Percentiles rank a stretch among this genome's conserved stretches.
Evolutionary conservation across 2,888 invertebrate species (phyloP).

Genomic region (Diploptera punctata): DNA sequence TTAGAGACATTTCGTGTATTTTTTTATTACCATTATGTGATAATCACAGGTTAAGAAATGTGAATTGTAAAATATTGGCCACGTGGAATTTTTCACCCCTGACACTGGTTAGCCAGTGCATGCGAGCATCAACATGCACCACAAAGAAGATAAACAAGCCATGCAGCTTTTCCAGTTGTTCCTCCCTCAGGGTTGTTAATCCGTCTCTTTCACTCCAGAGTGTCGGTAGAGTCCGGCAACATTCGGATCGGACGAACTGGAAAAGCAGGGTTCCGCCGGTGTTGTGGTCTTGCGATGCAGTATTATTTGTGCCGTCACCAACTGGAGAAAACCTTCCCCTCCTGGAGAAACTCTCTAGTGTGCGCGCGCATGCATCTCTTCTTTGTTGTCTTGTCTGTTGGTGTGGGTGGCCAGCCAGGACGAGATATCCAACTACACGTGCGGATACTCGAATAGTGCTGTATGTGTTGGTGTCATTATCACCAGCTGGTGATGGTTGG

Average conservation of each 20-base stretch:
- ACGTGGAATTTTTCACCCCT: too few species aligned
- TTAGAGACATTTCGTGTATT: too few species aligned
- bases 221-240: slow-evolving; percentile 4
- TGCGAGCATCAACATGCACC: background rate
- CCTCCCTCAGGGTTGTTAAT: slow-evolving; percentile 14
- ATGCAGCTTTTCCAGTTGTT: slow-evolving; percentile 22
- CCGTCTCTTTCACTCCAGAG: slow-evolving; percentile 4
- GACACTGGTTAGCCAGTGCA: background rate
- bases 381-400: slow-evolving; percentile 23
- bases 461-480: slow-evolving; percentile 2
- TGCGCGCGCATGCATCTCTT: slow-evolving; percentile 16
- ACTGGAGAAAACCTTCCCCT: slow-evolving; percentile 6
- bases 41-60: too few species aligned
- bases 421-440: slow-evolving; percentile 2
- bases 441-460: background rate
- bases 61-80: too few species aligned
- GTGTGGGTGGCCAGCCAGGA: slow-evolving; percentile 17
- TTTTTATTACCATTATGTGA: too few species aligned
- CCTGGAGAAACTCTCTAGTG: slow-evolving; percentile 7
- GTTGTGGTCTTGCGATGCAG: slow-evolving; percentile 3
- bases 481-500: background rate
- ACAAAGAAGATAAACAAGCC: slow-evolving; percentile 29
- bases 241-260: slow-evolving; percentile 1
- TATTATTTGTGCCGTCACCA: slow-evolving; percentile 9
- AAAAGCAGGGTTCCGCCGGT: background rate